phyloP scores from a whole-genome alignment of 2,888 invertebrate species.

The Ormia ochracea region DNA sequence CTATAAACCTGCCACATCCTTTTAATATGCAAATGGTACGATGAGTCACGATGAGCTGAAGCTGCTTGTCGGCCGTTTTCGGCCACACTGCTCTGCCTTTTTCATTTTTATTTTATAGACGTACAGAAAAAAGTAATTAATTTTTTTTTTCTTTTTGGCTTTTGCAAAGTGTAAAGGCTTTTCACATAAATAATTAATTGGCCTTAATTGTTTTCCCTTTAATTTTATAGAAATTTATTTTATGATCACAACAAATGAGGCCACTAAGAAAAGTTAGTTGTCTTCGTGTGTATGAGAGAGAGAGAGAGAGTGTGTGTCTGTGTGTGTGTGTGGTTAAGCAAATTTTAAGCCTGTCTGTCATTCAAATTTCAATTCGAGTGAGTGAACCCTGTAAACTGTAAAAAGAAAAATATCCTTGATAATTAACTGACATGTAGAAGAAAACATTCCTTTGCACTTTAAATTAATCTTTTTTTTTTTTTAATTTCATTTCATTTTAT shows the following conservation, averaged over 20 bases:
- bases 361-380: conserved; percentile 39
- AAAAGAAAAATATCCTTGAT: conserved; percentile 7
- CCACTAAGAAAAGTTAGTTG: neutral
- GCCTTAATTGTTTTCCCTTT: conserved; percentile 37
- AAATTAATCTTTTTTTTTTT: conserved; percentile 11
- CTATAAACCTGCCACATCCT: no score
- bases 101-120: neutral
- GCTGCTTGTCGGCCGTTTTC: neutral
- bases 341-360: conserved; percentile 48
- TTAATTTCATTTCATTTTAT: no score
- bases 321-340: no score
- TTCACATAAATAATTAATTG: conserved; percentile 42
- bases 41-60: no score
- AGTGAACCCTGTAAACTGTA: conserved; percentile 48
- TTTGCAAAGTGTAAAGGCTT: neutral
- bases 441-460: conserved; percentile 37
- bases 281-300: conserved; percentile 10
- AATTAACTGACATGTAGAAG: neutral
- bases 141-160: no score
- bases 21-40: no score
- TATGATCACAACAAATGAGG: neutral
- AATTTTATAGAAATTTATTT: neutral
- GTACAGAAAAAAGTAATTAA: neutral
- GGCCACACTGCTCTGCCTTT: neutral
- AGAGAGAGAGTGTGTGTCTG: no score